Evolutionary conservation across 2,113 vertebrate species (phyloP).

Genomic region (Microtus pennsylvanicus): DNA sequence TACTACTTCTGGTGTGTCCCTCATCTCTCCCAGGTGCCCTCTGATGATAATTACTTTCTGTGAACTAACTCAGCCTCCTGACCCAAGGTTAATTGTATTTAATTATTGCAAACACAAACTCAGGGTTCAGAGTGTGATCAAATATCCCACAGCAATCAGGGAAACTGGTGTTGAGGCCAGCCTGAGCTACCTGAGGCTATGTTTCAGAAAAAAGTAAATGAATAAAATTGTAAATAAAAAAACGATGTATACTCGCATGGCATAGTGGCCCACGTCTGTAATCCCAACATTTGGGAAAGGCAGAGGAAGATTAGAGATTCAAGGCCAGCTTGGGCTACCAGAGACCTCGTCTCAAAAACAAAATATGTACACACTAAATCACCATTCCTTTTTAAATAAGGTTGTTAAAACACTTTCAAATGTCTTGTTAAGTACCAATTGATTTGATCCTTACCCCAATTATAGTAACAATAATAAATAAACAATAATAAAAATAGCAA

Average conservation of each 20-base stretch:
- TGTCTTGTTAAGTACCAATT: constrained; percentile 16
- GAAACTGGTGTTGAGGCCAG: neutral
- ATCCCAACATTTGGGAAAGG: neutral
- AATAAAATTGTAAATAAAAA: neutral
- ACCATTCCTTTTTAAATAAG: neutral
- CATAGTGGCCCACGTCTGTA: no score
- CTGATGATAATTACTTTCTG: no score
- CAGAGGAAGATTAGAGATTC: neutral
- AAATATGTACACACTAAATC: neutral
- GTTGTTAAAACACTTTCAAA: neutral
- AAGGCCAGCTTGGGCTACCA: neutral
- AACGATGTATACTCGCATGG: neutral
- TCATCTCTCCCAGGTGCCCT: no score
- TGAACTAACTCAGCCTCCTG: no score
- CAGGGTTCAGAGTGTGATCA: no score
- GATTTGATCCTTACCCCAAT: neutral
- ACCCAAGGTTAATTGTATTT: no score
- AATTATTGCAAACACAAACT: no score
- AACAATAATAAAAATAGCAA: neutral
- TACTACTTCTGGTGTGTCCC: no score
- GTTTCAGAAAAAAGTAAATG: neutral
- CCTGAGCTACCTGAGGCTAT: neutral
- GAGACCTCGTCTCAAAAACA: neutral
- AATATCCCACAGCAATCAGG: no score
- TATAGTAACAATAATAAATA: neutral